phyloP scores from a whole-genome alignment of 2,888 invertebrate species.

The Meganola albula region DNA sequence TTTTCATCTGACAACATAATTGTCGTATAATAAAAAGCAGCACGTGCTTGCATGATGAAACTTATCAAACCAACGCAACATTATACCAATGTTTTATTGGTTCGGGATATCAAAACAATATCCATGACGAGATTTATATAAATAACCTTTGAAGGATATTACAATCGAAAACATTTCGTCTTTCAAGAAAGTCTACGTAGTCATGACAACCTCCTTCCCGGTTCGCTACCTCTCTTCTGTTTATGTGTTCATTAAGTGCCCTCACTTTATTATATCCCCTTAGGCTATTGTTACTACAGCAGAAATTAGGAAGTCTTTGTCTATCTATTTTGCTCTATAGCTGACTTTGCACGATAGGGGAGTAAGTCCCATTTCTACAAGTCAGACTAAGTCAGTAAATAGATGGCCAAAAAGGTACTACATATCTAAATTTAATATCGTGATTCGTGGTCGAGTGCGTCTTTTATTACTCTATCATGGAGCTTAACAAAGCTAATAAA shows the following conservation, averaged over 20 bases:
- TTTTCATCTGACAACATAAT: constrained; percentile 57
- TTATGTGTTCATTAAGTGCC: constrained; percentile 72
- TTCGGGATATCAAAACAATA: background rate
- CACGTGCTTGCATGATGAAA: constrained; percentile 62
- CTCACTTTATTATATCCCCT: constrained; percentile 65
- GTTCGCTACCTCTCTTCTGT: constrained; percentile 55
- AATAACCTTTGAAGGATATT: background rate
- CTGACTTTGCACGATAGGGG: constrained; percentile 50
- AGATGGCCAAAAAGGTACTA: too few relatives aligned
- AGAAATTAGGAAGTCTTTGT: constrained; percentile 64
- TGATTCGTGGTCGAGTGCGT: too few relatives aligned
- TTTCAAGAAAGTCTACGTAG: constrained; percentile 26
- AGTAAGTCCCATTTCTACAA: constrained; percentile 27
- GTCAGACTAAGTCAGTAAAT: too few relatives aligned
- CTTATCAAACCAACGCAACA: constrained; percentile 43
- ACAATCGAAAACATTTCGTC: background rate
- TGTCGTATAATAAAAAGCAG: constrained; percentile 44
- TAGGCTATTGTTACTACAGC: constrained; percentile 57
- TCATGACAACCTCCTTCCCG: constrained; percentile 51
- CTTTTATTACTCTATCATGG: constrained; percentile 6
- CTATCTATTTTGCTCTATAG: too few relatives aligned
- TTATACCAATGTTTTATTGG: constrained; percentile 16
- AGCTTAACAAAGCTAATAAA: constrained; percentile 22
- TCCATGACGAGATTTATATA: background rate
- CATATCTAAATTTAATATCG: too few relatives aligned